Evolutionary conservation across 1,140 invertebrate species (phyloP).

Genomic region (Grapholita molesta): DNA sequence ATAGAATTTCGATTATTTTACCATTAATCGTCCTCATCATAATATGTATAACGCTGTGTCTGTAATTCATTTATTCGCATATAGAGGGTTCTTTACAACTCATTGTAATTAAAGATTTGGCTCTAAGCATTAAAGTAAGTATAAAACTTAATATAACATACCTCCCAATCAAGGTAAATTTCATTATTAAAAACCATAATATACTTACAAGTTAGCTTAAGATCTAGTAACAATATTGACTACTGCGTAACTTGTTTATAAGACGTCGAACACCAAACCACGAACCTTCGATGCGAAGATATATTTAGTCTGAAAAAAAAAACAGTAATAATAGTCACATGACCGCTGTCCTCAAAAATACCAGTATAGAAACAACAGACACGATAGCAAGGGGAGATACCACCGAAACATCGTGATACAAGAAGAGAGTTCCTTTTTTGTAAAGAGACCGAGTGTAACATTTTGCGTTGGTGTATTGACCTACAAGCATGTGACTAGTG

Average conservation of each 20-base stretch:
- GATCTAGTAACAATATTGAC: conserved; percentile 11
- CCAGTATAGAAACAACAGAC: no score
- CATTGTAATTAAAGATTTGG: not conserved
- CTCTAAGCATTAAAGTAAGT: not conserved
- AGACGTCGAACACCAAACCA: not conserved
- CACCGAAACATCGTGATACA: no score
- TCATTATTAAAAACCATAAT: conserved; percentile 3
- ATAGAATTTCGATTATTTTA: no score
- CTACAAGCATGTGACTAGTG: no score
- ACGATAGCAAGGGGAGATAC: no score
- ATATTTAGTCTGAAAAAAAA: not conserved
- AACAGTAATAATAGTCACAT: conserved; percentile 14
- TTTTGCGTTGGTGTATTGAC: no score
- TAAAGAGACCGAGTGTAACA: no score
- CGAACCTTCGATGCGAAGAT: not conserved
- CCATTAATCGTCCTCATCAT: no score
- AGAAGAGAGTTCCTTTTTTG: no score
- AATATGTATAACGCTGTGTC: not conserved
- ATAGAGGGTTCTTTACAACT: not conserved
- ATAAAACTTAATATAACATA: not conserved
- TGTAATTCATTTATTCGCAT: not conserved
- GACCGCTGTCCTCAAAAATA: conserved; percentile 30
- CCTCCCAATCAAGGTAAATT: not conserved
- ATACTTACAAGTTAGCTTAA: conserved; percentile 10
- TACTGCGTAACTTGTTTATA: not conserved